Percentiles rank a stretch among this genome's conserved stretches.
phyloP scores from a whole-genome alignment of 2,888 invertebrate genomes.

The Aromia moschata region DNA sequence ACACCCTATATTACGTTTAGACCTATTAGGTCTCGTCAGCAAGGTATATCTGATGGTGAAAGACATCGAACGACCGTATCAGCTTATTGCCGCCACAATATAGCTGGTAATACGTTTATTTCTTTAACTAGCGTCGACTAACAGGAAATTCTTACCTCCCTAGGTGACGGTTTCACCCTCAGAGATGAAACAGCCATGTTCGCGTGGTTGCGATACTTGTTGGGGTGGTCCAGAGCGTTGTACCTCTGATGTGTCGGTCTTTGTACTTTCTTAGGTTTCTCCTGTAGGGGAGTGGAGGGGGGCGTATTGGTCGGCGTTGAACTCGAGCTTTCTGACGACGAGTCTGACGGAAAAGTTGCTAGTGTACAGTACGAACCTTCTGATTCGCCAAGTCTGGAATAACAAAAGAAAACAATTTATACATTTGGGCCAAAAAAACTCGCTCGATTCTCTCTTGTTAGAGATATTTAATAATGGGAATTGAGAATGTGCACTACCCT shows the following conservation, averaged over 20 bases:
- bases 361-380: conserved; percentile 71
- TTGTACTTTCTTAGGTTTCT: conserved; percentile 46
- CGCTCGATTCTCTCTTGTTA: too few species aligned
- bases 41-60: too few species aligned
- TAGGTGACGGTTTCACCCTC: conserved; percentile 56
- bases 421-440: background rate
- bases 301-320: conserved; percentile 36
- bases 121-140: too few species aligned
- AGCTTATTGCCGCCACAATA: too few species aligned
- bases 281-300: conserved; percentile 51
- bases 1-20: too few species aligned
- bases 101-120: too few species aligned
- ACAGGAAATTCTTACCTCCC: conserved; percentile 54
- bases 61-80: too few species aligned
- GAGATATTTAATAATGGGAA: background rate
- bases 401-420: background rate
- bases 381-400: conserved; percentile 68
- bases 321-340: conserved; percentile 39
- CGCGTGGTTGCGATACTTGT: conserved; percentile 50
- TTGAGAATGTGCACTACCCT: too few species aligned
- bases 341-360: conserved; percentile 64
- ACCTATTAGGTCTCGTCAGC: too few species aligned
- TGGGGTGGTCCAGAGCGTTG: conserved; percentile 42
- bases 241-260: conserved; percentile 43
- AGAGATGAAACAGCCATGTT: conserved; percentile 51